Conservation (phyloP, 2,888 invertebrate genomes). For the Cephus pygmeus region DNA sequence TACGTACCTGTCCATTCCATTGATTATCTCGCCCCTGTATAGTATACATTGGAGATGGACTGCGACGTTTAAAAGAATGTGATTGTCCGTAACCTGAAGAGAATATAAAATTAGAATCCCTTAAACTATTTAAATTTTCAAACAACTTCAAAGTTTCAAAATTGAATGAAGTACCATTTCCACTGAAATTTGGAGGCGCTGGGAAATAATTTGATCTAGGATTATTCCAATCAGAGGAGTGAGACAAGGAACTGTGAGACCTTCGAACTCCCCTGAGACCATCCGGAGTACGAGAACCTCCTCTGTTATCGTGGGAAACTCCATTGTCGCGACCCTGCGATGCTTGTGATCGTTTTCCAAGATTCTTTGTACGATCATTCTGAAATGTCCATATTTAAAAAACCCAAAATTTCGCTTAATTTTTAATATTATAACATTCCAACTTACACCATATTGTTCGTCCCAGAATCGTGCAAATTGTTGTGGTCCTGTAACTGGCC, state of each 20-base stretch:
- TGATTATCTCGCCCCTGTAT: conserved; percentile 46
- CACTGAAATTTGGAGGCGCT: conserved; percentile 39
- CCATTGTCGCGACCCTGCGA: conserved; percentile 48
- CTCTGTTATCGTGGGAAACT: conserved; percentile 21
- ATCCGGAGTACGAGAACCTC: conserved; percentile 49
- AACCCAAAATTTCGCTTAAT: not conserved
- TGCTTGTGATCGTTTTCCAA: conserved; percentile 46
- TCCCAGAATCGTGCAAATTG: conserved; percentile 48
- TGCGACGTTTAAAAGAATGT: conserved; percentile 53
- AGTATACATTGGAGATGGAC: conserved; percentile 56
- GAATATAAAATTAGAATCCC: not conserved
- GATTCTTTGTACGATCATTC: conserved; percentile 42
- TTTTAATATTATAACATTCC: not conserved
- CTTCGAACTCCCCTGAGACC: conserved; percentile 57
- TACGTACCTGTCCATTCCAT: conserved; percentile 55
- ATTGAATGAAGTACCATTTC: conserved; percentile 27
- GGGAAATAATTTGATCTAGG: conserved; percentile 40
- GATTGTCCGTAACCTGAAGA: conserved; percentile 41
- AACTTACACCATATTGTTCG: conserved; percentile 44
- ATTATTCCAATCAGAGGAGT: conserved; percentile 46
- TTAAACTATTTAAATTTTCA: not conserved
- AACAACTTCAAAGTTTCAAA: not conserved
- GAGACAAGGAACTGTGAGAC: conserved; percentile 47
- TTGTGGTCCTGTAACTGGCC: conserved; percentile 46
- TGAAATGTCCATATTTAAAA: conserved; percentile 19